phyloP scores from a whole-genome alignment of 2,113 vertebrate genomes.

The Pterophyllum scalare region DNA sequence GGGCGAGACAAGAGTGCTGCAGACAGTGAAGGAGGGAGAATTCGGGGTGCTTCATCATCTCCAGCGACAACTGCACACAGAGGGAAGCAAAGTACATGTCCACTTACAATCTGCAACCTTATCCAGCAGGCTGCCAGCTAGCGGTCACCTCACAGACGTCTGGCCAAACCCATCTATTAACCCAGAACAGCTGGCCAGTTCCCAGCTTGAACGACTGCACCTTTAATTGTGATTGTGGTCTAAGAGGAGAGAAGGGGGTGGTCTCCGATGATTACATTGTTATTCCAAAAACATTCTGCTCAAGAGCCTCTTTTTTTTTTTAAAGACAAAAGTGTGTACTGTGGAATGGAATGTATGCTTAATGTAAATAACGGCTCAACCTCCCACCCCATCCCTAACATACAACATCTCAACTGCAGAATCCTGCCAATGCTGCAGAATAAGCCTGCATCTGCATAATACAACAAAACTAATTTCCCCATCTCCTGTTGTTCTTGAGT shows the following conservation, averaged over 20 bases:
- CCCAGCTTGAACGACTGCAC: conserved; percentile 58
- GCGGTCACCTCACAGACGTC: conserved; percentile 81
- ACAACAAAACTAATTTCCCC: conserved; percentile 76
- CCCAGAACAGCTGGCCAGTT: conserved; percentile 71
- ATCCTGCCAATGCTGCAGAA: conserved; percentile 66
- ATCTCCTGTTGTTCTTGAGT: conserved; percentile 71
- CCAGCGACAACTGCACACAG: conserved; percentile 72
- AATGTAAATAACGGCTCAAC: conserved; percentile 25
- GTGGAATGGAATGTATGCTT: neutral
- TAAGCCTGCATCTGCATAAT: conserved; percentile 70
- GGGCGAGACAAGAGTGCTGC: conserved; percentile 46
- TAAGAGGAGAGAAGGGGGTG: no score
- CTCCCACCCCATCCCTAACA: neutral
- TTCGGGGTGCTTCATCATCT: conserved; percentile 78
- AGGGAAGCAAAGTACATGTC: conserved; percentile 68
- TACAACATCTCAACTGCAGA: conserved; percentile 28
- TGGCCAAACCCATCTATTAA: conserved; percentile 79
- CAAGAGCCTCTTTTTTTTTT: conserved; percentile 24
- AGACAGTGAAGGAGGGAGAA: conserved; percentile 60
- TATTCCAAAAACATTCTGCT: conserved; percentile 39
- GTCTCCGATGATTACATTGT: conserved; percentile 43
- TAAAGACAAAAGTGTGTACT: neutral
- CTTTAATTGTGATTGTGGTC: conserved; percentile 68
- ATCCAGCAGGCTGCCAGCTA: conserved; percentile 72
- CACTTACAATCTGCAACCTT: conserved; percentile 75